Conservation (phyloP, 2,797 vertebrate genomes). For the Arnoldichthys spilopterus region DNA sequence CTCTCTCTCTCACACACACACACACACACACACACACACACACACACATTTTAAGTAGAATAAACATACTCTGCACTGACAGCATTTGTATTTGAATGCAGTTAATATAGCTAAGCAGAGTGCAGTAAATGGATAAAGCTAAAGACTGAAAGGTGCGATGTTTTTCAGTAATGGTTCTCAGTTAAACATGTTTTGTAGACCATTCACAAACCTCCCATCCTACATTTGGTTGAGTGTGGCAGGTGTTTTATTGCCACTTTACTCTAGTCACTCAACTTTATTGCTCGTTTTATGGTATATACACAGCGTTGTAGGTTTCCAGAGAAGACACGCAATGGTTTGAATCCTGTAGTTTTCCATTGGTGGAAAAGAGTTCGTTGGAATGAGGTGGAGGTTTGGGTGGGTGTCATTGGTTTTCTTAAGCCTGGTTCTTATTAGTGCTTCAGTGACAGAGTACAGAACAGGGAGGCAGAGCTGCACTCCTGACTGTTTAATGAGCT, state of each 20-base stretch:
- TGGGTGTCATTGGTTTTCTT: slow-evolving; percentile 53
- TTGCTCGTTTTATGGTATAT: slow-evolving; percentile 57
- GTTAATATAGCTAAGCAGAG: slow-evolving; percentile 64
- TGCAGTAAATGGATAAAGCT: slow-evolving; percentile 61
- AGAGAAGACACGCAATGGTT: slow-evolving; percentile 59
- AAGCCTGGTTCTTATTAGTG: slow-evolving; percentile 64
- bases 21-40: too few species aligned
- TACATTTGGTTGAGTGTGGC: slow-evolving; percentile 45
- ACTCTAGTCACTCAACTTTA: slow-evolving; percentile 58
- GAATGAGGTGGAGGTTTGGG: slow-evolving; percentile 49
- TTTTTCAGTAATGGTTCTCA: slow-evolving; percentile 23
- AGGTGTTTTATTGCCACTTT: slow-evolving; percentile 64
- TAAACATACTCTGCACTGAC: slow-evolving; percentile 50
- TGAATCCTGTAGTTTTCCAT: slow-evolving; percentile 54
- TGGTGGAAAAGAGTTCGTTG: slow-evolving; percentile 53
- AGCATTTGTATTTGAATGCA: slow-evolving; percentile 65
- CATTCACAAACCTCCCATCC: slow-evolving; percentile 22
- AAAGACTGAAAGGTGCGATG: slow-evolving; percentile 40
- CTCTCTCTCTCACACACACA: too few species aligned
- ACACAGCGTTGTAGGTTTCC: slow-evolving; percentile 51
- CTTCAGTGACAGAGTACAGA: slow-evolving; percentile 54
- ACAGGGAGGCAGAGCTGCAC: slow-evolving; percentile 43
- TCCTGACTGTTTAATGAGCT: slow-evolving; percentile 59
- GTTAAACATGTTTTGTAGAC: slow-evolving; percentile 43
- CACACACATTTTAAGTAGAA: slow-evolving; percentile 36